A percentile compares a stretch with the other conserved stretches of the same genome.
Evolutionary conservation across 2,797 vertebrate species (phyloP).

Genomic region (Gymnothorax javanicus): DNA sequence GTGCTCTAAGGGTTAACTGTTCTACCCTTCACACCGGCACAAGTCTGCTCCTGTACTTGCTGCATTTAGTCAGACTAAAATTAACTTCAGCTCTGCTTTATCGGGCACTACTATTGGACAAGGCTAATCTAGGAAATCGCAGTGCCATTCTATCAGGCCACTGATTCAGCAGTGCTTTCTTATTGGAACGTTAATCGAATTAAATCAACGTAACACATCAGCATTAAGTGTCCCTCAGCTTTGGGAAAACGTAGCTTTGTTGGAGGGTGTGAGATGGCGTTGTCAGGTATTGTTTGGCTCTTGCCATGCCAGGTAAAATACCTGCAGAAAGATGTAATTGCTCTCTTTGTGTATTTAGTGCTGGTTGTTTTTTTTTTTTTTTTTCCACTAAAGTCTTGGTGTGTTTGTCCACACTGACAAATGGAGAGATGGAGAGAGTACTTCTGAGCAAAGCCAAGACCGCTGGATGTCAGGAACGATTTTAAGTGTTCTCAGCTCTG

Average conservation of each 20-base stretch:
- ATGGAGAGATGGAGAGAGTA: background rate
- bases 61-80: too few species aligned
- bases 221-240: background rate
- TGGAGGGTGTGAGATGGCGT: background rate
- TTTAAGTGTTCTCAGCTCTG: background rate
- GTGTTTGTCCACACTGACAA: background rate
- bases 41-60: too few species aligned
- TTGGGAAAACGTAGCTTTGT: background rate
- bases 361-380: background rate
- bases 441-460: background rate
- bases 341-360: background rate
- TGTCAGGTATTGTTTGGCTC: background rate
- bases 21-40: too few species aligned
- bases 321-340: background rate
- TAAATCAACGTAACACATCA: background rate
- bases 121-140: too few species aligned
- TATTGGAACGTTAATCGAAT: background rate
- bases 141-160: too few species aligned
- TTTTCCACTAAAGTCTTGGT: background rate
- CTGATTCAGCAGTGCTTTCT: background rate
- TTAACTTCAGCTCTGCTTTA: too few species aligned
- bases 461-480: background rate
- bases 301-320: background rate
- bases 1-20: too few species aligned
- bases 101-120: too few species aligned